Evolutionary conservation across 2,888 invertebrate species (phyloP).

Genomic region (Catocala nupta): DNA sequence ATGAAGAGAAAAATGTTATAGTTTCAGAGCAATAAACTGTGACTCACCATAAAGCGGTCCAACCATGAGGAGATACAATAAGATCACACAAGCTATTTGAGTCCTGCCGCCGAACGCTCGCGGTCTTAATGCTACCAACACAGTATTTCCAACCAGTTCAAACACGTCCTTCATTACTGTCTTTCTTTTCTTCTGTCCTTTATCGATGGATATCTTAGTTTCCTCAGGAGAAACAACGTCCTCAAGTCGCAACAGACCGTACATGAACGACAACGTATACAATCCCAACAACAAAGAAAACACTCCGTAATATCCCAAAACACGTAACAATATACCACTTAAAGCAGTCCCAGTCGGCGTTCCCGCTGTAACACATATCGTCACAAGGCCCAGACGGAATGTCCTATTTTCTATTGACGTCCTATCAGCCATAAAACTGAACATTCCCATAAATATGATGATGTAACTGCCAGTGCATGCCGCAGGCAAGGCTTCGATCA

Average conservation of each 20-base stretch:
- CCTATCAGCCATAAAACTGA: slow-evolving; percentile 88
- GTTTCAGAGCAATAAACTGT: background rate
- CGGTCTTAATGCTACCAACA: slow-evolving; percentile 74
- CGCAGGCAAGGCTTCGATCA: slow-evolving; percentile 87
- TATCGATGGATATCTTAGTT: slow-evolving; percentile 25
- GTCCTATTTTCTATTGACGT: slow-evolving; percentile 88
- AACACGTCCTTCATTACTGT: slow-evolving; percentile 67
- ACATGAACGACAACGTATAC: slow-evolving; percentile 71
- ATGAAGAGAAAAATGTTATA: background rate
- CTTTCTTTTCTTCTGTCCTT: slow-evolving; percentile 48
- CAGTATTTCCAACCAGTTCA: slow-evolving; percentile 74
- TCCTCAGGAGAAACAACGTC: slow-evolving; percentile 63
- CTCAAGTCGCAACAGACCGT: slow-evolving; percentile 76
- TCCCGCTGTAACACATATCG: slow-evolving; percentile 84
- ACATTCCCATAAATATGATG: slow-evolving; percentile 88
- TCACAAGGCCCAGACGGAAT: slow-evolving; percentile 88
- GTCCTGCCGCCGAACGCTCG: slow-evolving; percentile 70
- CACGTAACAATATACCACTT: slow-evolving; percentile 82
- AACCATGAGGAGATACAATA: slow-evolving; percentile 79
- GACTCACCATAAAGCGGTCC: slow-evolving; percentile 84
- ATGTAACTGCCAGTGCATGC: slow-evolving; percentile 89
- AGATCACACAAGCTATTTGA: slow-evolving; percentile 75
- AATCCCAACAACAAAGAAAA: slow-evolving; percentile 73
- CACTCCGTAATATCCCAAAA: slow-evolving; percentile 81
- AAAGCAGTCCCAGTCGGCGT: slow-evolving; percentile 84